Conservation (phyloP, 1,140 invertebrate species). For the Medauroidea extradentata region DNA sequence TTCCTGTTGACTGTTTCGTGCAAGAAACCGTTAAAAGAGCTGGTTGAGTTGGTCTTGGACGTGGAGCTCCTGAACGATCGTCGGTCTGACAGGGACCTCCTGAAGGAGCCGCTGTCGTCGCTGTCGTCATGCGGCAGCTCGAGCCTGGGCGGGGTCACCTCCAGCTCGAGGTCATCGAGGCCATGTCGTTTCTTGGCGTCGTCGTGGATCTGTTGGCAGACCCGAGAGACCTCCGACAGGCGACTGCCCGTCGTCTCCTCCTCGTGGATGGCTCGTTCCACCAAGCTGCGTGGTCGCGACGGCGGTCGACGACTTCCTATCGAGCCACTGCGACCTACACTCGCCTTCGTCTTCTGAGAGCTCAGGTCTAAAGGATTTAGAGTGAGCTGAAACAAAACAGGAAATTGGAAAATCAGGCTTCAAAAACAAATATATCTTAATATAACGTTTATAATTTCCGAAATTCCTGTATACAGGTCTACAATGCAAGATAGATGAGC, state of each 20-base stretch:
- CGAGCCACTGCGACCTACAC: constrained; percentile 45
- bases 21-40: neutral
- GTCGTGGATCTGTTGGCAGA: constrained; percentile 41
- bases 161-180: constrained; percentile 30
- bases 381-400: constrained; percentile 42
- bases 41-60: neutral
- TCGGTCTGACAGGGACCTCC: neutral
- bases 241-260: neutral
- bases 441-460: too few species aligned
- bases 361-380: constrained; percentile 48
- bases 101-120: neutral
- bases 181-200: constrained; percentile 36
- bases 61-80: neutral
- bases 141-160: too few species aligned
- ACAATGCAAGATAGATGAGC: too few species aligned
- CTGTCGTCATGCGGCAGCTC: neutral
- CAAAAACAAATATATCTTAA: too few species aligned
- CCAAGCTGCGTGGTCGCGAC: constrained; percentile 43
- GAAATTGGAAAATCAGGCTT: neutral
- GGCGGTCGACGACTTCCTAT: constrained; percentile 45
- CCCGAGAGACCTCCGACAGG: constrained; percentile 38
- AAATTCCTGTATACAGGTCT: too few species aligned
- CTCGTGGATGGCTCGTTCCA: neutral
- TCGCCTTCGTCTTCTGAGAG: constrained; percentile 47
- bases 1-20: neutral